These are phyloP conservation scores for Tortricodes alternella DNA, from an alignment of 2,888 invertebrate genomes.

Conservation along the genomic window DNA sequence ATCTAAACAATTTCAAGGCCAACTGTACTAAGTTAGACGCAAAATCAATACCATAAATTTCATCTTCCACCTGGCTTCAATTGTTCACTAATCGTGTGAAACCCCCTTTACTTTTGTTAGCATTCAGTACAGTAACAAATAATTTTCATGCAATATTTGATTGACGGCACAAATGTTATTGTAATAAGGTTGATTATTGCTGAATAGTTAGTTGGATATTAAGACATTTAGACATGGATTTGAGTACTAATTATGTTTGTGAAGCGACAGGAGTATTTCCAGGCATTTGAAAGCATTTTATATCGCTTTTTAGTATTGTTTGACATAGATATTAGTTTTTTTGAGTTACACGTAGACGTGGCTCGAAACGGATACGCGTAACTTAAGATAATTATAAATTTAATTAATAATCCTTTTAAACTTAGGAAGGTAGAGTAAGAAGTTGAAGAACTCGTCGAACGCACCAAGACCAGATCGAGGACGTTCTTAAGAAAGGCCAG, in stretches of 20 bases:
- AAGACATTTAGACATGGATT: neutral
- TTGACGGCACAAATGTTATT: neutral
- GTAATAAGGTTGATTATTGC: neutral
- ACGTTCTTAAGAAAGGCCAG: too few relatives aligned
- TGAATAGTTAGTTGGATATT: neutral
- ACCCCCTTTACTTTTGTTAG: neutral
- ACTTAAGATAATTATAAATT: too few relatives aligned
- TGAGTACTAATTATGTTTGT: neutral
- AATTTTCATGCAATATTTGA: neutral
- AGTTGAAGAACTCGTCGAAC: too few relatives aligned
- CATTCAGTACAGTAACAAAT: neutral
- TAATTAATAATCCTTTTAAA: too few relatives aligned
- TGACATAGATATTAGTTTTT: neutral
- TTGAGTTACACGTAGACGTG: too few relatives aligned
- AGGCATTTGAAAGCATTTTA: neutral
- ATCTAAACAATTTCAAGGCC: conserved; percentile 7
- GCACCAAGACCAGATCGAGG: too few relatives aligned
- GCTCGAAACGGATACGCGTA: too few relatives aligned
- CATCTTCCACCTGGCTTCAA: conserved; percentile 20
- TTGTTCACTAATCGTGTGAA: conserved; percentile 25
- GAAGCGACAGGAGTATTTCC: neutral
- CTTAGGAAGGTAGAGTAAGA: too few relatives aligned
- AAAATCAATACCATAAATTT: conserved; percentile 11
- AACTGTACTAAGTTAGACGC: conserved; percentile 3
- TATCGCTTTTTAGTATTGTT: neutral